Conservation (phyloP, 2,888 invertebrate genomes). For the Caenorhabditis virilis region DNA sequence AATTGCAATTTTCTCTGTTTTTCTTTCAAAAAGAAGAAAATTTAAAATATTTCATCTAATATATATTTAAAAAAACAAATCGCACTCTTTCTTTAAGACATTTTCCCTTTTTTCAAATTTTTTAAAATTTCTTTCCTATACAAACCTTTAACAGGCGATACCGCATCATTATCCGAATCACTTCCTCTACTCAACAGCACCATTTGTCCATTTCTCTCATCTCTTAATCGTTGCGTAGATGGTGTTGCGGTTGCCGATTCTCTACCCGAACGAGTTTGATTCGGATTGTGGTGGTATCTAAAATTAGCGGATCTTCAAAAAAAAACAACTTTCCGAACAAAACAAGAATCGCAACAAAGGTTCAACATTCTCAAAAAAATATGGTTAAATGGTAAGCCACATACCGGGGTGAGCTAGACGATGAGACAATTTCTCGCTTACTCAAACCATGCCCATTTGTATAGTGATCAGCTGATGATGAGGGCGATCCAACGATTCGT, state of each 20-base stretch:
- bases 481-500: slow-evolving; percentile 19
- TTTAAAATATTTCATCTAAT: too few species aligned
- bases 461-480: slow-evolving; percentile 4
- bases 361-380: too few species aligned
- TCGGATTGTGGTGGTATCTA: slow-evolving; percentile 18
- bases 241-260: slow-evolving; percentile 8
- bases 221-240: slow-evolving; percentile 24
- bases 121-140: neutral
- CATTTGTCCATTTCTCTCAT: slow-evolving; percentile 40
- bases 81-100: too few species aligned
- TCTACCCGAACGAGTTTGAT: slow-evolving; percentile 21
- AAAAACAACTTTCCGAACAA: neutral
- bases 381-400: too few species aligned
- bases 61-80: too few species aligned
- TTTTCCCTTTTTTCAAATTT: neutral
- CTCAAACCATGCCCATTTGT: slow-evolving; percentile 3
- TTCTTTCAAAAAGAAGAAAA: too few species aligned
- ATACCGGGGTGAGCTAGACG: slow-evolving; percentile 5
- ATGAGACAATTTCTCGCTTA: slow-evolving; percentile 12
- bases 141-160: slow-evolving; percentile 12
- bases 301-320: neutral
- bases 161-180: slow-evolving; percentile 31
- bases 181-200: slow-evolving; percentile 29
- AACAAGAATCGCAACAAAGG: neutral
- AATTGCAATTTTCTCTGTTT: too few species aligned